phyloP scores from a whole-genome alignment of 2,888 invertebrate species.

The Heteromyza rotundicornis region DNA sequence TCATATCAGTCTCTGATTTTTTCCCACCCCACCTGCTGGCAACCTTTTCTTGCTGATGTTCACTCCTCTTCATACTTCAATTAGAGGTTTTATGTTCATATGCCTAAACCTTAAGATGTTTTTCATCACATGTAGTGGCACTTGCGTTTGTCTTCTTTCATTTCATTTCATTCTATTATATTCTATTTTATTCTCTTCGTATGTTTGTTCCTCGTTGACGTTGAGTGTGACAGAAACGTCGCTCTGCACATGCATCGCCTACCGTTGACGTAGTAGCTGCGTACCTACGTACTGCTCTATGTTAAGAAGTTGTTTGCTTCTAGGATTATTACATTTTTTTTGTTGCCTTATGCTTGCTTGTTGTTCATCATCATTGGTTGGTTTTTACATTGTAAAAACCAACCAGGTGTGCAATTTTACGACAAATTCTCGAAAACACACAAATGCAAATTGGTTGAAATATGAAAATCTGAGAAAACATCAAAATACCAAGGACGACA shows the following conservation, averaged over 20 bases:
- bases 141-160: not conserved
- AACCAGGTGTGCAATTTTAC: constrained; percentile 1
- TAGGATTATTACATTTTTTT: not conserved
- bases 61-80: not conserved
- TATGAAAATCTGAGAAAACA: too few relatives aligned
- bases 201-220: not conserved
- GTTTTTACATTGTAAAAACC: not conserved
- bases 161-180: not conserved
- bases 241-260: too few relatives aligned
- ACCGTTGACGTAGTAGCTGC: too few relatives aligned
- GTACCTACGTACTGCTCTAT: too few relatives aligned
- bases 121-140: too few relatives aligned
- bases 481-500: too few relatives aligned
- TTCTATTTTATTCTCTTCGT: too few relatives aligned
- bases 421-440: not conserved
- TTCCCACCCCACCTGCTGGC: not conserved
- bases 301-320: too few relatives aligned
- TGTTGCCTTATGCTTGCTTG: not conserved
- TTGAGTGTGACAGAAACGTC: not conserved
- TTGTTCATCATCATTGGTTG: too few relatives aligned
- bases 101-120: too few relatives aligned
- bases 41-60: not conserved
- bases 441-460: constrained; percentile 1
- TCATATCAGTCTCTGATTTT: too few relatives aligned
- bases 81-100: not conserved